phyloP scores from a whole-genome alignment of 2,888 invertebrate species.

The Deilephila porcellus region DNA sequence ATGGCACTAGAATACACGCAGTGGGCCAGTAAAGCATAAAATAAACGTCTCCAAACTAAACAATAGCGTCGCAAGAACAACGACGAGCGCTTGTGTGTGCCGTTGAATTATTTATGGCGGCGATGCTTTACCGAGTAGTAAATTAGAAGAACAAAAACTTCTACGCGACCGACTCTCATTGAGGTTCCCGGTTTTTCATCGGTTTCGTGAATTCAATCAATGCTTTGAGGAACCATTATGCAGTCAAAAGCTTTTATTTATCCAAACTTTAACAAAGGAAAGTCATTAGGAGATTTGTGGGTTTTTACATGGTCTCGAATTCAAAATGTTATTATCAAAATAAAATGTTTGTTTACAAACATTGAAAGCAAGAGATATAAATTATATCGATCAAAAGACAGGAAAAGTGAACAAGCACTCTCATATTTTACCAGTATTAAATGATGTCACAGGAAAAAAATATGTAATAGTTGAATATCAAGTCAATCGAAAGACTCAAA shows the following conservation, averaged over 20 bases:
- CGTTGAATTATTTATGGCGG: conserved; percentile 80
- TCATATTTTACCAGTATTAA: too few relatives aligned
- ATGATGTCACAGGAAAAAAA: too few relatives aligned
- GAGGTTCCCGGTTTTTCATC: conserved; percentile 62
- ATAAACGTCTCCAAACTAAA: conserved; percentile 51
- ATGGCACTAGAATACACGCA: conserved; percentile 17
- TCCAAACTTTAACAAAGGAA: conserved; percentile 11
- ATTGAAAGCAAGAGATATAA: not conserved
- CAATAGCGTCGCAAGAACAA: conserved; percentile 72
- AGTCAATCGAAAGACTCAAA: too few relatives aligned
- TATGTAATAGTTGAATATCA: too few relatives aligned
- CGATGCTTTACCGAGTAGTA: conserved; percentile 67
- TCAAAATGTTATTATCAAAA: not conserved
- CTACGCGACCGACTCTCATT: conserved; percentile 58
- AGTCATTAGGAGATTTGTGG: not conserved
- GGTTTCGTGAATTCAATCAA: conserved; percentile 54
- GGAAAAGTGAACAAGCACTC: too few relatives aligned
- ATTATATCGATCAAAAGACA: not conserved
- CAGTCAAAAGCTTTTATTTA: conserved; percentile 12
- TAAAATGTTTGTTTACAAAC: conserved; percentile 17
- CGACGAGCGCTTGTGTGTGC: conserved; percentile 62
- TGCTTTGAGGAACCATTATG: conserved; percentile 30
- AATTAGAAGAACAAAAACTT: conserved; percentile 74
- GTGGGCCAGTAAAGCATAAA: conserved; percentile 38
- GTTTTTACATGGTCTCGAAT: not conserved